These are phyloP conservation scores for Ochotona princeps DNA, from an alignment of 2,113 vertebrate genomes.

Conservation along the genomic window DNA sequence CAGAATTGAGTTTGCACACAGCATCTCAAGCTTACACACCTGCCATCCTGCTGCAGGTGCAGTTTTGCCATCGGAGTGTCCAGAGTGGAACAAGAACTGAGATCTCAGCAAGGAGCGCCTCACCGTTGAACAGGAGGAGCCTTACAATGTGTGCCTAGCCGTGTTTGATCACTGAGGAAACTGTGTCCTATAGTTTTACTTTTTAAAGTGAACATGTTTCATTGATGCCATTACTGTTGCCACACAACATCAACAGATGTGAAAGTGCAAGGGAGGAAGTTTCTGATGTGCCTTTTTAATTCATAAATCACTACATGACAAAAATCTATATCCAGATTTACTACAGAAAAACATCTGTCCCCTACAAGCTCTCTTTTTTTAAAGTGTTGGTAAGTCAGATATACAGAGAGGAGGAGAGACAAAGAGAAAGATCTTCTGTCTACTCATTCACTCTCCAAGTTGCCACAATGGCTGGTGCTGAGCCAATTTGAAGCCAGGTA, in stretches of 20 bases:
- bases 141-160: background rate
- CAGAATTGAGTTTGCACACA: background rate
- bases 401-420: no score
- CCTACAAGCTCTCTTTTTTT: background rate
- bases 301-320: background rate
- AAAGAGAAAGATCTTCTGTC: no score
- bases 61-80: background rate
- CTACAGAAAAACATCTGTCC: background rate
- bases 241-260: background rate
- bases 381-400: no score
- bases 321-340: background rate
- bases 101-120: background rate
- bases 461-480: no score
- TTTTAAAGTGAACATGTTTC: background rate
- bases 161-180: background rate
- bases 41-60: background rate
- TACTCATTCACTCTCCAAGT: no score
- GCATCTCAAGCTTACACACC: background rate
- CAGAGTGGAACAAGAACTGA: background rate
- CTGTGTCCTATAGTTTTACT: background rate
- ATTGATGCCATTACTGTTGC: background rate
- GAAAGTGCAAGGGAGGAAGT: background rate
- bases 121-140: background rate
- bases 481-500: no score
- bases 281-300: background rate